Base-by-base conservation (phyloP, 2,797 vertebrate species). In the Ctenosaura bakeri region DNA sequence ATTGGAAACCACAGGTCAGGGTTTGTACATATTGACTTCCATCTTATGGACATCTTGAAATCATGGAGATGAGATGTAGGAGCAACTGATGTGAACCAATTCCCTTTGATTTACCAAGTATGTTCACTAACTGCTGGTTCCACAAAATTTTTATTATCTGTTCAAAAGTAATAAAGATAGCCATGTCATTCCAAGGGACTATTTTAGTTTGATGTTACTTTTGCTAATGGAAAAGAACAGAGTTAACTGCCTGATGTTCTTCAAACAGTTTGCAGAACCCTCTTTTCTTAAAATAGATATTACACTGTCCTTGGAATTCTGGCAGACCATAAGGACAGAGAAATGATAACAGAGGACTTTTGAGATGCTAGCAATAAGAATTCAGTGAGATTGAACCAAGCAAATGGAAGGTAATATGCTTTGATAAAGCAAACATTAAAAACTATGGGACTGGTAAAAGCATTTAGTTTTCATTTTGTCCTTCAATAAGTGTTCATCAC, bases 401-500 rank as follows among this genome's bases (percentile, higher is more conserved):
- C 52, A 82, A 82, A 66, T 88, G 80, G 26, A 83, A 74, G 35
- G 29, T 74, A 88, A 88, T 82, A 2, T 16, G 59, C 66, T 32
- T 42, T 56, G 78, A 56, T 64, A 87, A 59, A 86, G 29, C 64
- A 38, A 73, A 42, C 69, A 56, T 7, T 77, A 77, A 86, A 82
- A 64, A 76, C 50, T 18, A 82, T 35, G 42, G 26, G 26, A 87
- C 35, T 74, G 32, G 52, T 83, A 73, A 80, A 69, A 86, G 5
- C 14, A 78, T 85, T 85, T 38, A 35, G 29, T 56, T 52, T 81
- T 14, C 88, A 81, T 54, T 86, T 92, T 84, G 35, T 82, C 82
- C 29, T 62, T 29, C 54, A 46, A 32, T 42, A 86, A 88, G 7
- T 1, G 1, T 50, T 90, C 59, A 54, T 54, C 78, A 91, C 69